These are phyloP conservation scores for Bombus picipes DNA, from an alignment of 1,140 invertebrate genomes.

Conservation along the genomic window DNA sequence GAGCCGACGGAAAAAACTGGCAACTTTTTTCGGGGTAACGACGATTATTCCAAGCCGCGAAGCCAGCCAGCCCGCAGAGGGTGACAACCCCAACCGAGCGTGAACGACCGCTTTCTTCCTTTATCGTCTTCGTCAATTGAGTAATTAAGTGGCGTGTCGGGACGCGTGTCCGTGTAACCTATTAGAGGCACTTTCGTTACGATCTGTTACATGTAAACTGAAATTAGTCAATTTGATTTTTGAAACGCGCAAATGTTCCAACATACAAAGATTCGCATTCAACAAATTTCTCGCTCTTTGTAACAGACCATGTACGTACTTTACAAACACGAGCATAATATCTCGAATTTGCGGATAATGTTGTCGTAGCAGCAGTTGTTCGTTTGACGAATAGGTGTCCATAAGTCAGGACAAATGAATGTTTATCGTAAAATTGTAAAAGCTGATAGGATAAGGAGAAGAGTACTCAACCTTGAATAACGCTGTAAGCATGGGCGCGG, in stretches of 20 bases:
- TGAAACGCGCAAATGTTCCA: too few species aligned
- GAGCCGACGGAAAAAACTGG: constrained; percentile 6
- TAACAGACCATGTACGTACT: too few species aligned
- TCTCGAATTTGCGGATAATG: too few species aligned
- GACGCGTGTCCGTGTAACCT: background rate
- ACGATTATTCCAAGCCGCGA: constrained; percentile 41
- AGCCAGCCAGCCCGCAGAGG: constrained; percentile 14
- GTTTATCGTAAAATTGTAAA: background rate
- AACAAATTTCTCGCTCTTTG: too few species aligned
- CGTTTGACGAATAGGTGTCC: too few species aligned
- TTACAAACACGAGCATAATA: too few species aligned
- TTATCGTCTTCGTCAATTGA: constrained; percentile 30
- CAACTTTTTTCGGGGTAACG: constrained; percentile 47
- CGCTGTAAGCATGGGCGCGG: too few species aligned
- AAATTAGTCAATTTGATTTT: too few species aligned
- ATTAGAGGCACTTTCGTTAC: background rate
- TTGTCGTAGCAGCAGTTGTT: too few species aligned
- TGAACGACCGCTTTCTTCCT: constrained; percentile 42
- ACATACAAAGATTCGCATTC: too few species aligned
- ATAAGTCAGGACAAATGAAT: too few species aligned
- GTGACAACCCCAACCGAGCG: constrained; percentile 47
- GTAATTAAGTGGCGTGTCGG: constrained; percentile 30
- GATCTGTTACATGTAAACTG: too few species aligned
- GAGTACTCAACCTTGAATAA: background rate
- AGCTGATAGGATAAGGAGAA: background rate